Conservation (phyloP, 2,888 invertebrate genomes). For the Cerastoderma edule region DNA sequence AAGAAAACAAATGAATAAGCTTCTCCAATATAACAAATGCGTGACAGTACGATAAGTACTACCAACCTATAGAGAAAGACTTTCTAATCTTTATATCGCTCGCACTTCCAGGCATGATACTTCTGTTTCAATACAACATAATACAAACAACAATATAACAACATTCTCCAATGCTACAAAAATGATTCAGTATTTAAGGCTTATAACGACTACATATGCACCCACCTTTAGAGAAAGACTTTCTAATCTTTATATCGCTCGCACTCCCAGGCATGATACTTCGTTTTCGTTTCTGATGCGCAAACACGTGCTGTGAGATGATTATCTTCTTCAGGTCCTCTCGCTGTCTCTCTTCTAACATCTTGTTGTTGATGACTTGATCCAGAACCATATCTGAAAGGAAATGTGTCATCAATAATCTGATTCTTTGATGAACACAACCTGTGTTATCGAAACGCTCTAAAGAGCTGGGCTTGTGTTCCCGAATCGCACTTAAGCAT, state of each 20-base stretch:
- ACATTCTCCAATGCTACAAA: no score
- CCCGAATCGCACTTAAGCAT: no score
- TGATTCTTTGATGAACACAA: no score
- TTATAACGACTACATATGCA: background rate
- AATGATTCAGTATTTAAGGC: no score
- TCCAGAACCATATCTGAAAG: constrained; percentile 91
- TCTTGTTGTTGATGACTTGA: constrained; percentile 92
- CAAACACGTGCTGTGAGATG: constrained; percentile 95
- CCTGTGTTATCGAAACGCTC: no score
- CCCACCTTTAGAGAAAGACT: constrained; percentile 47
- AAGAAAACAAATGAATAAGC: no score
- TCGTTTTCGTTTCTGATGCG: constrained; percentile 88
- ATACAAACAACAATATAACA: no score
- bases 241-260: constrained; percentile 45
- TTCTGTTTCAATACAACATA: no score
- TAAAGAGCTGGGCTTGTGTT: no score
- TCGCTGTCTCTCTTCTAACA: constrained; percentile 89
- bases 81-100: constrained; percentile 47
- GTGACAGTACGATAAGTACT: no score
- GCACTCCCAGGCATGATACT: constrained; percentile 63
- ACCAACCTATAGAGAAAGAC: constrained; percentile 45
- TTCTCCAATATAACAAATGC: no score
- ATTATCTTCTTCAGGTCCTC: constrained; percentile 93
- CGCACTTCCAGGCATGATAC: constrained; percentile 60
- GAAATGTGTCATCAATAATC: no score